Base-by-base conservation (phyloP, 2,888 invertebrate genomes). In the Melinaea menophilus region DNA sequence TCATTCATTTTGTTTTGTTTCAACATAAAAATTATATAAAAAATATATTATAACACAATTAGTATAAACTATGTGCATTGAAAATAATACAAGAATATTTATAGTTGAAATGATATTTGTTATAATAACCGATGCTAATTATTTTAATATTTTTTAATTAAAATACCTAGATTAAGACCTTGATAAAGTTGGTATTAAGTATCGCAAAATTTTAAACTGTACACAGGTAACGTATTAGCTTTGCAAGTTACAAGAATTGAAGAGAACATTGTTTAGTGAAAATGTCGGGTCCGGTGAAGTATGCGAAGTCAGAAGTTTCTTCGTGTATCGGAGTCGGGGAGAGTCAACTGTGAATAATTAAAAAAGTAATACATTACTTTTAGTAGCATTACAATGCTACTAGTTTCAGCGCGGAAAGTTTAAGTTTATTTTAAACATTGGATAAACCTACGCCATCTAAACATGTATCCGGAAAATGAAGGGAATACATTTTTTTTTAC, bases 251-350 rank as follows among this genome's bases (percentile, higher is more conserved):
- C 64, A 71, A 69, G 72, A 75, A 79, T 81, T 81, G 79, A 77
- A 77, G 74, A 78, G 77, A 77, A 73, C 73, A 77, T 78, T 82
- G 80, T 80, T 81, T 75, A 74, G 72, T 63, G 64, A 70, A 73
- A 64, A 48, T 64, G 60, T 56, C 58, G 59, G 56, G 63, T 54
- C 58, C 47, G 57, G 57, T 55, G 58, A 60, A 67, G 64, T 67
- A 64, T 58, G 71, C 71, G 71, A 73, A 65, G 62, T 72, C 73
- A 70, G 71, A 73, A 65, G 62, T 72, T 74, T 72, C 64, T 68
- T 69, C 63, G 65, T 48, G 47, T 34, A 41, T 56, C 9, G 55
- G 51, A 65, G 56, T 65, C 62, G 55, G 59, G 63, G 46, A 56
- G 61, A 61, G 61, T 63, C 57, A 31, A 48, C 61, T 46, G 45